A percentile compares a stretch with the other conserved stretches of the same genome.
Conservation (phyloP, 1,140 invertebrate genomes). For the Rhynchophorus ferrugineus region DNA sequence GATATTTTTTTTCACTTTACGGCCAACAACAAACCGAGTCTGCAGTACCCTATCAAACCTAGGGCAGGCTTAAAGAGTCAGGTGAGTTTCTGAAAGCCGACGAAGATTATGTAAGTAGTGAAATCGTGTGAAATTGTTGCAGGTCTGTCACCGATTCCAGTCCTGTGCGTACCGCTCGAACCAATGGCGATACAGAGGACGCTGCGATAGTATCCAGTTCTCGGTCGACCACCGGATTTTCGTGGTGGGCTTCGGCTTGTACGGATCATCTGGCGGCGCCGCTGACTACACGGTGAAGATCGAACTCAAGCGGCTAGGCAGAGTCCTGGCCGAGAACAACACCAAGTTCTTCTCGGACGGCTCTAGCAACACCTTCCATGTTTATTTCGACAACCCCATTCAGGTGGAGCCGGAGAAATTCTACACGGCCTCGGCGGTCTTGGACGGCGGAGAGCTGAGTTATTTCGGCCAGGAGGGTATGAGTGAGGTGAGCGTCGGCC, state of each 20-base stretch:
- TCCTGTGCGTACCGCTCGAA: constrained; percentile 94
- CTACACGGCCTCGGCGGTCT: constrained; percentile 82
- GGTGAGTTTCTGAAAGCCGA: no score
- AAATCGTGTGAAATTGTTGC: constrained; percentile 14
- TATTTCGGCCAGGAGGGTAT: constrained; percentile 94
- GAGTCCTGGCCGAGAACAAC: constrained; percentile 79
- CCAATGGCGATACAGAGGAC: constrained; percentile 87
- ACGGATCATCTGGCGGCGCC: constrained; percentile 85
- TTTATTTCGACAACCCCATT: constrained; percentile 88
- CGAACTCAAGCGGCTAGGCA: constrained; percentile 77
- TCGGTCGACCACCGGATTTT: constrained; percentile 88
- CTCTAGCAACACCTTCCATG: constrained; percentile 87
- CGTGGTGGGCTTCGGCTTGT: constrained; percentile 85
- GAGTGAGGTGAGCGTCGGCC: constrained; percentile 81
- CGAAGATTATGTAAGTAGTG: no score
- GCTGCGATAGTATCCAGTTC: constrained; percentile 89
- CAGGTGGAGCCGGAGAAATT: constrained; percentile 85
- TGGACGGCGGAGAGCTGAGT: constrained; percentile 85
- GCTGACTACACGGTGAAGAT: constrained; percentile 88
- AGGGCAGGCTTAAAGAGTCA: constrained; percentile 82
- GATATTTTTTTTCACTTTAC: constrained; percentile 88
- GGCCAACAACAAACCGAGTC: constrained; percentile 69
- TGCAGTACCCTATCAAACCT: constrained; percentile 73
- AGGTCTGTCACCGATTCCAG: constrained; percentile 90
- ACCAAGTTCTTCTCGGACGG: constrained; percentile 91